A percentile compares a stretch with the other conserved stretches of the same genome.
Conservation (phyloP, 2,113 vertebrate genomes). For the Cinclus mexicanus region DNA sequence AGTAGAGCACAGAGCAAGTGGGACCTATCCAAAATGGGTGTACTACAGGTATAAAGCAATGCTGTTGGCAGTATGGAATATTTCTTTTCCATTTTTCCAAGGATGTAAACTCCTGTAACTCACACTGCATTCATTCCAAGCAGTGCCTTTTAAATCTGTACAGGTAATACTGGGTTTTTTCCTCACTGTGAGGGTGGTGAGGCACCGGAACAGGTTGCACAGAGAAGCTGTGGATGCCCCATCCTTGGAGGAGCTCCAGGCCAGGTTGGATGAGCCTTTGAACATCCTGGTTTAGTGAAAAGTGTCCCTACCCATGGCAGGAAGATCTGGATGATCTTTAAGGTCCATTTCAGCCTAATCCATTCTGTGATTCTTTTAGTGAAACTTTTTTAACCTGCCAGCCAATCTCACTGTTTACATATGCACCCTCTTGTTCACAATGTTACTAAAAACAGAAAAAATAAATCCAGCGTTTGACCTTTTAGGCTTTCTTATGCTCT, state of each 20-base stretch:
- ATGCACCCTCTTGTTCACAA: neutral
- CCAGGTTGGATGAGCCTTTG: neutral
- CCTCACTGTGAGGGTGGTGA: neutral
- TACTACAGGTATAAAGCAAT: neutral
- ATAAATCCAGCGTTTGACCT: neutral
- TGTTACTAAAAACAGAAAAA: neutral
- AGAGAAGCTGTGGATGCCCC: neutral
- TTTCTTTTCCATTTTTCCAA: neutral
- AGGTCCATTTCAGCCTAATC: neutral
- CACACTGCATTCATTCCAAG: rapidly evolving
- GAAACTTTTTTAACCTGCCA: neutral
- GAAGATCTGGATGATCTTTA: neutral
- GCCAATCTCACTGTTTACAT: neutral
- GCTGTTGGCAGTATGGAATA: neutral
- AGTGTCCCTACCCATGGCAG: neutral
- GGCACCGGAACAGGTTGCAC: too few relatives aligned
- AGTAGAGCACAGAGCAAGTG: neutral
- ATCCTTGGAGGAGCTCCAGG: neutral
- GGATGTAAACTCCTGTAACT: neutral
- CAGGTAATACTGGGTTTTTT: neutral
- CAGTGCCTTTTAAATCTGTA: neutral
- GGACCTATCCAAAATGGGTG: rapidly evolving
- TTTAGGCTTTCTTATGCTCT: neutral
- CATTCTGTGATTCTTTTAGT: neutral
- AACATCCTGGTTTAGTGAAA: neutral